Percentiles rank a stretch among this genome's conserved stretches.
Evolutionary conservation across 1,140 invertebrate genomes (phyloP).

Genomic region (Drosophila leontia): DNA sequence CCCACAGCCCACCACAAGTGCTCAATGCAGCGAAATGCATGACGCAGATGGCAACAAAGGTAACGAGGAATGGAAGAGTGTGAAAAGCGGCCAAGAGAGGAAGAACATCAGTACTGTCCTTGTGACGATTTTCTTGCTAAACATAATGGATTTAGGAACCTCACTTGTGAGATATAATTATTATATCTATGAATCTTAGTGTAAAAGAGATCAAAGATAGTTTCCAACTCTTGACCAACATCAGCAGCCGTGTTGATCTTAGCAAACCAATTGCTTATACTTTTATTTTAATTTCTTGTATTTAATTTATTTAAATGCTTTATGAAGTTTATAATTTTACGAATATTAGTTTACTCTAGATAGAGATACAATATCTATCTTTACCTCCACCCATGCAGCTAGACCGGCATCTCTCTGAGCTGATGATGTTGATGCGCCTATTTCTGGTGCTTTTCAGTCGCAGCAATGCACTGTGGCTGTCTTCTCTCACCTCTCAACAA

Average conservation of each 20-base stretch:
- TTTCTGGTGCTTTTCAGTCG: slow-evolving; percentile 33
- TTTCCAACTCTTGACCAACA: background rate
- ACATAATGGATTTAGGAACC: background rate
- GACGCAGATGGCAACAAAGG: slow-evolving; percentile 69
- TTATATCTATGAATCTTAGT: background rate
- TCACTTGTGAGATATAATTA: fast-evolving
- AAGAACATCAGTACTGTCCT: background rate
- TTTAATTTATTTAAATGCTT: background rate
- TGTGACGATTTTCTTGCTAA: background rate
- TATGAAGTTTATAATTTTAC: background rate
- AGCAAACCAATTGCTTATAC: background rate
- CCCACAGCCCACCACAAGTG: slow-evolving; percentile 20
- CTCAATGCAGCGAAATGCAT: slow-evolving; percentile 68
- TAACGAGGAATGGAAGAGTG: slow-evolving; percentile 10
- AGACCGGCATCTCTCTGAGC: slow-evolving; percentile 5
- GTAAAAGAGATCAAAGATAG: background rate
- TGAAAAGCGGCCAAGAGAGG: background rate
- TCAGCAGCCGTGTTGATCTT: background rate
- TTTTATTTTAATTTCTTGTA: background rate
- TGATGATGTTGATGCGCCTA: slow-evolving; percentile 22
- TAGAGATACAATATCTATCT: background rate
- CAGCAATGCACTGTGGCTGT: slow-evolving; percentile 30
- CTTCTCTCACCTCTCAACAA: slow-evolving; percentile 13
- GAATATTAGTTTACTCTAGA: background rate
- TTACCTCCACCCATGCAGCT: background rate